Evolutionary conservation across 92 coral and sea anemone genomes (phyloP).

Genomic region (Micromussa lordhowensis): DNA sequence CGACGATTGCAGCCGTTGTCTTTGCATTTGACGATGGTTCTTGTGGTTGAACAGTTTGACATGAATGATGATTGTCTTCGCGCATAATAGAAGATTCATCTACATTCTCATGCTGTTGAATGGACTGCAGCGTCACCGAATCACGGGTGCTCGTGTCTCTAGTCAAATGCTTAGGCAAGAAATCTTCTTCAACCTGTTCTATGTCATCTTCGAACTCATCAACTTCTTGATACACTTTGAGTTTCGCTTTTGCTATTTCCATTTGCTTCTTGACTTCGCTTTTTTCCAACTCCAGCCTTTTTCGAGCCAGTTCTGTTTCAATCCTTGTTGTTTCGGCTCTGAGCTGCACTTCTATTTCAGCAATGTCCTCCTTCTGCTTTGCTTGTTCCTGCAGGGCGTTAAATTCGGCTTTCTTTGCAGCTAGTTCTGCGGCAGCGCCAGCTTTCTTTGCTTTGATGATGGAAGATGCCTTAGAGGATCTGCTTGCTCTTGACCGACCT

Average conservation of each 20-base stretch:
- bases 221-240: constrained; percentile 6
- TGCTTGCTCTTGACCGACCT: not conserved
- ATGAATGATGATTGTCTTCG: not conserved
- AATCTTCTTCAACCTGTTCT: not conserved
- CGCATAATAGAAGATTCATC: not conserved
- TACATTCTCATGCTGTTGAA: not conserved
- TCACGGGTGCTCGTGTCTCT: not conserved
- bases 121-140: not conserved
- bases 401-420: constrained; percentile 22
- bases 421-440: constrained; percentile 15
- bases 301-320: not conserved
- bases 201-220: not conserved
- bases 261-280: not conserved
- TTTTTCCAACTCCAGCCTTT: not conserved
- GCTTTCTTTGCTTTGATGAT: constrained; percentile 17
- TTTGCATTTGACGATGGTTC: not conserved
- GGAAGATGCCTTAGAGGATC: constrained; percentile 6
- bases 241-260: not conserved
- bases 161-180: not conserved
- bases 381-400: constrained; percentile 14
- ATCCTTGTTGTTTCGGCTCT: not conserved
- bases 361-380: not conserved
- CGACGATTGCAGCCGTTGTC: not conserved
- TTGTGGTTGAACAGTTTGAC: not conserved
- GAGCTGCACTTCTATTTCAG: not conserved